Percentiles rank a stretch among this genome's conserved stretches.
Conservation (phyloP, 2,113 vertebrate species). For the Elephantulus edwardii region DNA sequence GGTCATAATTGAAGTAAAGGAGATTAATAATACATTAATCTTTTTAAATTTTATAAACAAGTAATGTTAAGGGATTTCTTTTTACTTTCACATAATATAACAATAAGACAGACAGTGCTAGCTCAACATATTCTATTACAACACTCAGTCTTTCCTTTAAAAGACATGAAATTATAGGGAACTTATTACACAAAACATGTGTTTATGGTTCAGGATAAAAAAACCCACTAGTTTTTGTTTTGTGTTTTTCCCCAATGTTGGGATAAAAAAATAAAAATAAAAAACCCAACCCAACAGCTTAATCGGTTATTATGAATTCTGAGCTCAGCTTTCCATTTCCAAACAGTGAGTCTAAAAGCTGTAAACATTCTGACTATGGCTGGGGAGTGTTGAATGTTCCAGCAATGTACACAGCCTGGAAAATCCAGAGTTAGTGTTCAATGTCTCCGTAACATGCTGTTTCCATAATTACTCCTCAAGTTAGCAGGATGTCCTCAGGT, state of each 20-base stretch:
- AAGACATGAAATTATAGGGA: conserved; percentile 13
- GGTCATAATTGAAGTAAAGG: too few relatives aligned
- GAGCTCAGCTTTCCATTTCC: conserved; percentile 67
- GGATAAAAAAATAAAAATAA: neutral
- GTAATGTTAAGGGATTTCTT: neutral
- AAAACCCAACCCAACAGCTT: conserved; percentile 51
- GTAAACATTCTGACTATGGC: conserved; percentile 69
- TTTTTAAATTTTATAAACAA: too few relatives aligned
- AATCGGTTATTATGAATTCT: conserved; percentile 73
- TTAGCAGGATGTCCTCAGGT: conserved; percentile 67
- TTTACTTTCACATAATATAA: neutral
- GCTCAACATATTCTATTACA: conserved; percentile 42
- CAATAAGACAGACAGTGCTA: conserved; percentile 29
- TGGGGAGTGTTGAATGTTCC: conserved; percentile 62
- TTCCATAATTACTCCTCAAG: conserved; percentile 72
- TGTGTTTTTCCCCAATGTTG: conserved; percentile 45
- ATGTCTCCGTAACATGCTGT: conserved; percentile 61
- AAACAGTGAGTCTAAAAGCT: conserved; percentile 65
- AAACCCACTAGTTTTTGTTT: conserved; percentile 38
- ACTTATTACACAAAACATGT: conserved; percentile 69
- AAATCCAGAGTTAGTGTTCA: conserved; percentile 77
- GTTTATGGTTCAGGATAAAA: conserved; percentile 64
- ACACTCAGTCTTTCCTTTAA: conserved; percentile 34
- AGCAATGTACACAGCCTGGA: conserved; percentile 69
- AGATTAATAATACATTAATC: too few relatives aligned